Evolutionary conservation across 2,113 vertebrate genomes (phyloP).

Genomic region (Forbesichthys papilliferus): DNA sequence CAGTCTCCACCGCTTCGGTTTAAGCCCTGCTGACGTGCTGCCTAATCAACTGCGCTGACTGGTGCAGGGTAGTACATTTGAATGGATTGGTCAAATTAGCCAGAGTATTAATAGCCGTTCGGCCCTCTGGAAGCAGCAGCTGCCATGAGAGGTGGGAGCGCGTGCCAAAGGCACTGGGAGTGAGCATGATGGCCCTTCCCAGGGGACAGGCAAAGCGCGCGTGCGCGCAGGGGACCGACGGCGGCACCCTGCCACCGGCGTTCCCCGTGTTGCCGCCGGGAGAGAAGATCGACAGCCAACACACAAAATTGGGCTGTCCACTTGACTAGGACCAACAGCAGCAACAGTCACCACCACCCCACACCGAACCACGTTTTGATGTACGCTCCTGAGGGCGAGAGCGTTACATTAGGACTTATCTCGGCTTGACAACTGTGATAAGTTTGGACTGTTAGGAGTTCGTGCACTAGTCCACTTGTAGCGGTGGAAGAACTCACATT

Average conservation of each 20-base stretch:
- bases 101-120: constrained; percentile 77
- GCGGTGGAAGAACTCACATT: constrained; percentile 39
- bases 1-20: constrained; percentile 51
- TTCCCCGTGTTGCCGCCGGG: constrained; percentile 46
- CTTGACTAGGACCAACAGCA: constrained; percentile 39
- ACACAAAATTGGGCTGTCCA: constrained; percentile 50
- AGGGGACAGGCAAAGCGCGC: constrained; percentile 48
- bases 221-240: constrained; percentile 46
- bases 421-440: constrained; percentile 64
- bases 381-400: constrained; percentile 66
- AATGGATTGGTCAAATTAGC: constrained; percentile 81
- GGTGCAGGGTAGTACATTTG: constrained; percentile 73
- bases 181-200: constrained; percentile 65
- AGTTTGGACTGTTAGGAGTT: constrained; percentile 45
- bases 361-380: constrained; percentile 57
- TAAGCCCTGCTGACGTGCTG: constrained; percentile 63
- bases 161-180: constrained; percentile 72
- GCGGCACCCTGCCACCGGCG: constrained; percentile 61
- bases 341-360: constrained; percentile 32
- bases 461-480: constrained; percentile 52
- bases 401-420: constrained; percentile 71
- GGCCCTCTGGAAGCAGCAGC: constrained; percentile 78
- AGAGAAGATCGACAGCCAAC: constrained; percentile 58
- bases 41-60: constrained; percentile 76
- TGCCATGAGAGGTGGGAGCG: constrained; percentile 60